These are phyloP conservation scores for Yoshiicerus persimilis DNA, from an alignment of 1,140 invertebrate genomes.

Conservation along the genomic window DNA sequence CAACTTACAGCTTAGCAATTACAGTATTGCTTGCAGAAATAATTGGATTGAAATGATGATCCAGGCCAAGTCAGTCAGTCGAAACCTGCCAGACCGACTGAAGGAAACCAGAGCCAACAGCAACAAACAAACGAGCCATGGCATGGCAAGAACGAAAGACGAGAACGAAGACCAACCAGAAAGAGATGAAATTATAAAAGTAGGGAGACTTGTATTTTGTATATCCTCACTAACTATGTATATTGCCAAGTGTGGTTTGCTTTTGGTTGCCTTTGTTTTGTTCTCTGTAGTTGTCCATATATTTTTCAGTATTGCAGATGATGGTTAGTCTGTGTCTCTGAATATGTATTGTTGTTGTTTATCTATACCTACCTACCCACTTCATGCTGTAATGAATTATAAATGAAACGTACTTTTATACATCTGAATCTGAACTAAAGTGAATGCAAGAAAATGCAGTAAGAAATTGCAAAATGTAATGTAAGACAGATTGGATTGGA, in stretches of 20 bases:
- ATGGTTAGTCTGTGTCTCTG: not conserved
- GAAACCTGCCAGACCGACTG: not conserved
- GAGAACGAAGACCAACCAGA: not conserved
- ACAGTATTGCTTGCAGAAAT: not conserved
- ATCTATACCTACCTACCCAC: not conserved
- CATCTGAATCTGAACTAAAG: not conserved
- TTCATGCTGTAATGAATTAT: not conserved
- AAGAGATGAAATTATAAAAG: not conserved
- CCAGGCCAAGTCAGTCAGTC: conserved; percentile 2
- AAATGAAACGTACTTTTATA: not conserved
- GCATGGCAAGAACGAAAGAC: not conserved
- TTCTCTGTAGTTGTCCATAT: not conserved
- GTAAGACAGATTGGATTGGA: not conserved
- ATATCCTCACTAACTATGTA: not conserved
- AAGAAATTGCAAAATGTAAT: conserved; percentile 18
- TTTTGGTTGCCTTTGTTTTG: not conserved
- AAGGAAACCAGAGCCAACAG: not conserved
- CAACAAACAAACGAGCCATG: not conserved
- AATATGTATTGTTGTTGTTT: not conserved
- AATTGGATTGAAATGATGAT: not conserved
- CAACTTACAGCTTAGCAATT: not conserved
- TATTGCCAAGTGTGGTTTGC: not conserved
- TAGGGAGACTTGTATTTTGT: not conserved
- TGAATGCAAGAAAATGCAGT: not conserved
- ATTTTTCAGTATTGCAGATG: not conserved